Evolutionary conservation across 2,888 invertebrate species (phyloP).

Genomic region (Andrena chrysosceles): DNA sequence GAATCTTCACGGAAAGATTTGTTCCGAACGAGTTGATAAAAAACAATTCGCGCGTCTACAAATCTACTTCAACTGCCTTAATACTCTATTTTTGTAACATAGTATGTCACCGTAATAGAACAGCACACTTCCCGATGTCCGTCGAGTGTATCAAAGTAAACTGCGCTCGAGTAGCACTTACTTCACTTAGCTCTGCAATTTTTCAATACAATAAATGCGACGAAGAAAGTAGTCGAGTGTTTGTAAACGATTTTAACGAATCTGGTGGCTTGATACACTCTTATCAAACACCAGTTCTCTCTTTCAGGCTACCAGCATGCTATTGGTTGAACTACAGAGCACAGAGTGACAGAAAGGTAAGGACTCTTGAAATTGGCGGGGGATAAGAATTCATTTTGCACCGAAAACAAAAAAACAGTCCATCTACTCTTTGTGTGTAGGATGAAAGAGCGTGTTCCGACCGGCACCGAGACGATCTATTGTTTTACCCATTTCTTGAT

Average conservation of each 20-base stretch:
- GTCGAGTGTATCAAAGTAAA: background rate
- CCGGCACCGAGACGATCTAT: constrained; percentile 45
- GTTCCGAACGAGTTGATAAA: too few species aligned
- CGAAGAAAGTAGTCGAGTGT: constrained; percentile 48
- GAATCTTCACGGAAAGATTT: too few species aligned
- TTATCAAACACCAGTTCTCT: constrained; percentile 97
- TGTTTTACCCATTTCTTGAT: constrained; percentile 35
- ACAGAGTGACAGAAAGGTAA: constrained; percentile 82
- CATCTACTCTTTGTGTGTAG: constrained; percentile 62
- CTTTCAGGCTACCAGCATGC: constrained; percentile 89
- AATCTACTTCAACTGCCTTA: too few species aligned
- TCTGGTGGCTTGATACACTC: constrained; percentile 87
- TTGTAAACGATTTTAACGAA: constrained; percentile 84
- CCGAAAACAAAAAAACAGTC: constrained; percentile 8
- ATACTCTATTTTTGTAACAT: too few species aligned
- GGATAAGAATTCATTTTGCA: constrained; percentile 65
- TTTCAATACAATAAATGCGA: constrained; percentile 24
- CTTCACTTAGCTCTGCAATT: constrained; percentile 37
- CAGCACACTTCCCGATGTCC: too few species aligned
- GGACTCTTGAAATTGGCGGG: constrained; percentile 72
- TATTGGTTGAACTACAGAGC: constrained; percentile 82
- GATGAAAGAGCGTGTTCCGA: constrained; percentile 49
- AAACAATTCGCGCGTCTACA: too few species aligned
- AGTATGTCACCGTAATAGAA: too few species aligned
- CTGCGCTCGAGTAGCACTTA: background rate